phyloP scores from a whole-genome alignment of 2,797 vertebrate species.

The Pithecia hirsuta region DNA sequence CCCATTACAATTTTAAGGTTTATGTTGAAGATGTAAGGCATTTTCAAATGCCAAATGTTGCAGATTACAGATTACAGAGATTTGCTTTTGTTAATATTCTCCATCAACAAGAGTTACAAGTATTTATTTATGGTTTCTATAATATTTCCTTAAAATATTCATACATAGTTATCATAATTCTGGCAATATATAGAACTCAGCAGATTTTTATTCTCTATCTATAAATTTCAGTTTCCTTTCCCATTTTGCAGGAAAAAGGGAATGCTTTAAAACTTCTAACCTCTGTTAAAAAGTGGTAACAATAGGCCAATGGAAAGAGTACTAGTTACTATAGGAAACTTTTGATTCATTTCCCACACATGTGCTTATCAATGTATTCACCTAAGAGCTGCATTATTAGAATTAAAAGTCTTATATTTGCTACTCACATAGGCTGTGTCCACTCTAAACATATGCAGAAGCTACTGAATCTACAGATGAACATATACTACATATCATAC shows the following conservation, averaged over 20 bases:
- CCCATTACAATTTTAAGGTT: background rate
- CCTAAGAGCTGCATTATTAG: background rate
- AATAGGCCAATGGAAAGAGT: background rate
- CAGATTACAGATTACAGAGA: background rate
- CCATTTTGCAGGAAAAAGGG: constrained; percentile 18
- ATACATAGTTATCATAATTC: background rate
- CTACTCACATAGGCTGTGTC: background rate
- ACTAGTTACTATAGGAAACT: background rate
- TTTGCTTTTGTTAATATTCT: constrained; percentile 40
- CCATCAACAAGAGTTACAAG: constrained; percentile 13
- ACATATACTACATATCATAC: background rate
- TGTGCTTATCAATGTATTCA: background rate
- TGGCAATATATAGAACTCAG: background rate
- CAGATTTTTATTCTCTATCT: constrained; percentile 19
- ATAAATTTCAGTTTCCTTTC: background rate
- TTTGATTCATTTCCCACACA: background rate
- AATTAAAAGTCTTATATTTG: background rate
- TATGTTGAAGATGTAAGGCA: background rate
- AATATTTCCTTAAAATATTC: background rate
- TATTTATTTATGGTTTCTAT: constrained; percentile 29
- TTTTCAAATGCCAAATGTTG: background rate
- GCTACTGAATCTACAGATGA: background rate
- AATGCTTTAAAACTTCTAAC: constrained; percentile 37
- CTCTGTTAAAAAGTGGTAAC: constrained; percentile 15
- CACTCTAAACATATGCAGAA: background rate